Evolutionary conservation across 1,140 invertebrate genomes (phyloP).

Genomic region (Telenomus remus): DNA sequence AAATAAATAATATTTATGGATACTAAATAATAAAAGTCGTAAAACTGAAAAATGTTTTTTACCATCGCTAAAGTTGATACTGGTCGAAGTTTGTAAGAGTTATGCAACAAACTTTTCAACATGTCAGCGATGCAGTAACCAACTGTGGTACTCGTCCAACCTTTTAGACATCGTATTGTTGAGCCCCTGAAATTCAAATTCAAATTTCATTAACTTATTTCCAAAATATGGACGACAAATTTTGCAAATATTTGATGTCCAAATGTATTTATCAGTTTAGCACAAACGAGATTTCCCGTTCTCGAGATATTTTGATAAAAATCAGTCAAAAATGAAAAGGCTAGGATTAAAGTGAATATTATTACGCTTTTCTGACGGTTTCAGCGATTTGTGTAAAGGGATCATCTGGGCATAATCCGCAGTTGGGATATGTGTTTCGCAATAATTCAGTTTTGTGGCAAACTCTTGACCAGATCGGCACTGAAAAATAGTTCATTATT

Average conservation of each 20-base stretch:
- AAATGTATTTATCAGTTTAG: too few species aligned
- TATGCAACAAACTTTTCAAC: constrained; percentile 22
- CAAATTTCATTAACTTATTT: too few species aligned
- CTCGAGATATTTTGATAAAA: background rate
- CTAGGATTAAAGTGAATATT: background rate
- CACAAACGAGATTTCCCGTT: too few species aligned
- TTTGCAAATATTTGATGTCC: too few species aligned
- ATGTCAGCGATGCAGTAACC: constrained; percentile 12
- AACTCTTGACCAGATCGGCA: constrained; percentile 21
- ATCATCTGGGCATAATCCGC: constrained; percentile 18
- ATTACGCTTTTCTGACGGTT: constrained; percentile 14
- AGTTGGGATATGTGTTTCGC: constrained; percentile 19
- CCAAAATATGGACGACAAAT: too few species aligned
- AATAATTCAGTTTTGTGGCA: constrained; percentile 1
- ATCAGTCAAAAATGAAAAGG: background rate
- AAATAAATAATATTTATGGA: background rate
- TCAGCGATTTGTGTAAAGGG: constrained; percentile 7
- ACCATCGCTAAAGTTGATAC: constrained; percentile 26
- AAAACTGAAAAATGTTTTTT: background rate
- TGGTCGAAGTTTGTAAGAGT: constrained; percentile 23
- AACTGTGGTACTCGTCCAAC: constrained; percentile 22
- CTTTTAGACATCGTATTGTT: constrained; percentile 20
- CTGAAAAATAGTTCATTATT: constrained; percentile 11
- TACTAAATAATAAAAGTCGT: background rate
- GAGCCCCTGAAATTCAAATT: constrained; percentile 8